These are phyloP conservation scores for Sinella curviseta DNA, from an alignment of 1,140 invertebrate genomes.

Conservation along the genomic window DNA sequence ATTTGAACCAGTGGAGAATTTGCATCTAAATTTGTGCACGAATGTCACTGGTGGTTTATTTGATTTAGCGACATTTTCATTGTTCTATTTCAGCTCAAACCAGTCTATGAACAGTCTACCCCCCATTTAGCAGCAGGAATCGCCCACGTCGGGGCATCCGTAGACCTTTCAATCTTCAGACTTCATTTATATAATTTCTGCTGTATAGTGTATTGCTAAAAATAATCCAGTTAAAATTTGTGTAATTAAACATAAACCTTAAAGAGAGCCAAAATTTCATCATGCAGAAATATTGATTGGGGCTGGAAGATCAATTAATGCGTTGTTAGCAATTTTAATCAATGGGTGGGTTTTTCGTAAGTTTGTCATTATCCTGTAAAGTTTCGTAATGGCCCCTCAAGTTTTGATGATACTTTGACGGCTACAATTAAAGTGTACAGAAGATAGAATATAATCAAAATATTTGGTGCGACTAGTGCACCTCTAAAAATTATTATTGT, in stretches of 20 bases:
- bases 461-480: background rate
- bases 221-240: constrained; percentile 51
- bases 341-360: constrained; percentile 46
- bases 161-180: too few species aligned
- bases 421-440: constrained; percentile 42
- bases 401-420: constrained; percentile 39
- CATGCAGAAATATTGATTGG: constrained; percentile 49
- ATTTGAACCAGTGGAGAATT: too few species aligned
- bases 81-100: too few species aligned
- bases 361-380: constrained; percentile 45
- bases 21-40: too few species aligned
- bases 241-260: constrained; percentile 49
- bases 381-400: constrained; percentile 36
- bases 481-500: background rate
- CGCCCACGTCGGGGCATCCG: too few species aligned
- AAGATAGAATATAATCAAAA: constrained; percentile 41
- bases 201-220: constrained; percentile 52
- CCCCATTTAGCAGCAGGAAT: too few species aligned
- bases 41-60: too few species aligned
- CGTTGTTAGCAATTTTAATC: constrained; percentile 48
- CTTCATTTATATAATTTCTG: too few species aligned
- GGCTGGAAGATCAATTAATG: constrained; percentile 47
- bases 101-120: too few species aligned
- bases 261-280: constrained; percentile 51
- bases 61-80: too few species aligned